phyloP scores from a whole-genome alignment of 1,140 invertebrate genomes.

The Scaptomyza pallida region DNA sequence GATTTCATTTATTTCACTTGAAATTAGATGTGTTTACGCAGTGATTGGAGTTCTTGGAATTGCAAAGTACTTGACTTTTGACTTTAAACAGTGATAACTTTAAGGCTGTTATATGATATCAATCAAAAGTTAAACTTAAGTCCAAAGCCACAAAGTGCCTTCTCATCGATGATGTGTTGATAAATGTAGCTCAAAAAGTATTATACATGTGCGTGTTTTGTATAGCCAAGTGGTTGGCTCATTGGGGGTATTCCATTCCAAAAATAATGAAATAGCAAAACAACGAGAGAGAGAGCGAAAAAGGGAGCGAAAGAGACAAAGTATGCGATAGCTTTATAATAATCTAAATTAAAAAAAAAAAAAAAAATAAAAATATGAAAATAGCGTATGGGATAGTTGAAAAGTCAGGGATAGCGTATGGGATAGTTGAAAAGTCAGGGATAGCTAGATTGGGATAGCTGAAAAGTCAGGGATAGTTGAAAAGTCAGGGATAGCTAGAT shows the following conservation, averaged over 20 bases:
- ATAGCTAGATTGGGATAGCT: too few species aligned
- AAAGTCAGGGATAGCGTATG: too few species aligned
- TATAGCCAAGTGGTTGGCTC: background rate
- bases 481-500: too few species aligned
- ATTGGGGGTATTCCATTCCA: background rate
- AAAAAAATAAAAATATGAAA: too few species aligned
- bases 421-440: too few species aligned
- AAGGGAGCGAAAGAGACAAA: too few species aligned
- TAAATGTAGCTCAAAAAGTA: slow-evolving; percentile 4
- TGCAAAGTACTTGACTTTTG: background rate
- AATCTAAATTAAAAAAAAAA: too few species aligned
- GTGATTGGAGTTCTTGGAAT: background rate
- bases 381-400: too few species aligned
- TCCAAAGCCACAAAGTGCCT: slow-evolving; percentile 10
- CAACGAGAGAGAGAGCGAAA: too few species aligned
- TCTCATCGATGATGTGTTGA: slow-evolving; percentile 27
- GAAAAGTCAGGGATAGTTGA: too few species aligned
- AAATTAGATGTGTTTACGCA: background rate
- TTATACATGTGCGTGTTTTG: background rate
- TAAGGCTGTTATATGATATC: slow-evolving; percentile 9
- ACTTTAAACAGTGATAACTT: background rate
- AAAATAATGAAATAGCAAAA: too few species aligned
- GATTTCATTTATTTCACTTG: background rate
- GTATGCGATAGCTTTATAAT: too few species aligned
- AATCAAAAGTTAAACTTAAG: slow-evolving; percentile 19